Conservation (phyloP, 2,113 vertebrate species). For the Gobiocypris rarus region DNA sequence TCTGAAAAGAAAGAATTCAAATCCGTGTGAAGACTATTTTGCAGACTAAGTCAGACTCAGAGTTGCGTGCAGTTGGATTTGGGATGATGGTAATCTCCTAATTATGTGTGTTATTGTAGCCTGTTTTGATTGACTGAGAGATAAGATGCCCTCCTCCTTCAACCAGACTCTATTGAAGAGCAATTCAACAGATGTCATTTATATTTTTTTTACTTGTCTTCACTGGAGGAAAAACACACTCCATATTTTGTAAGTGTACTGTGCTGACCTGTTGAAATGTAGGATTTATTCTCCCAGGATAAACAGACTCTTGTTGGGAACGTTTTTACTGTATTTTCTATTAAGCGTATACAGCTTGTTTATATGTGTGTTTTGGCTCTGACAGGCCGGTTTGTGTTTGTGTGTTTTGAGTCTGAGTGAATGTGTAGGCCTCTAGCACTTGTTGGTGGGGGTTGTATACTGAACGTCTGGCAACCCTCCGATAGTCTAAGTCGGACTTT, state of each 20-base stretch:
- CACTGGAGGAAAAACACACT: neutral
- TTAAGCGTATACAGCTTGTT: conserved; percentile 31
- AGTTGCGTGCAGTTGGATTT: conserved; percentile 57
- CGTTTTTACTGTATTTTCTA: conserved; percentile 24
- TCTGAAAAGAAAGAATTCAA: conserved; percentile 37
- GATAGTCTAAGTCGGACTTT: conserved; percentile 34
- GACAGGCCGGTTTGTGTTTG: neutral
- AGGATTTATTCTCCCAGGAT: neutral
- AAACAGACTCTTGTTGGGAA: neutral
- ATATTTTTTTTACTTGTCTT: neutral
- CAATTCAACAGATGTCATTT: conserved; percentile 6
- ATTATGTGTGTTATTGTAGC: conserved; percentile 54
- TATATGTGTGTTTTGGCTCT: conserved; percentile 43
- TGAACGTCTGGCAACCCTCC: conserved; percentile 38
- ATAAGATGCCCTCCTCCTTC: conserved; percentile 45
- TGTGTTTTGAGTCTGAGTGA: conserved; percentile 12
- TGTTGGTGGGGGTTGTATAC: conserved; percentile 25
- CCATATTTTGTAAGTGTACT: neutral
- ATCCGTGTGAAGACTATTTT: conserved; percentile 47
- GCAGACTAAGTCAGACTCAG: conserved; percentile 37
- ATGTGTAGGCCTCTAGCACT: conserved; percentile 4
- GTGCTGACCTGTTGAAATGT: neutral
- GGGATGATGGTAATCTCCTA: conserved; percentile 56
- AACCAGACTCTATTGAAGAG: conserved; percentile 18
- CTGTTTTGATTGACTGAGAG: conserved; percentile 40